These are phyloP conservation scores for Nemotelus pantherinus DNA, from an alignment of 2,888 invertebrate species.

Conservation along the genomic window DNA sequence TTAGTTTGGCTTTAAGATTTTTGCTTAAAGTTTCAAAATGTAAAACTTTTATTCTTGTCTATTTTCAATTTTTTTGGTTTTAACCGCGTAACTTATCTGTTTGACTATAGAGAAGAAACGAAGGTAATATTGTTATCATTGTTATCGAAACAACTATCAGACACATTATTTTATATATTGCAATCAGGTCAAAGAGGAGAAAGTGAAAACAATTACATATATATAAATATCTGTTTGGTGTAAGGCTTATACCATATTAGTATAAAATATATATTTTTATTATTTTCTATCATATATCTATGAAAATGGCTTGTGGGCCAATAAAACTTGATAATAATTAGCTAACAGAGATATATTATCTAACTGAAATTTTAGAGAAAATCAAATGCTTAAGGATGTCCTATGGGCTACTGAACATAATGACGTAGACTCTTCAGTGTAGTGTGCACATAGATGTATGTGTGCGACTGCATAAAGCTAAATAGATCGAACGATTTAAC, in stretches of 20 bases:
- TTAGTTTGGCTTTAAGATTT: constrained; percentile 43
- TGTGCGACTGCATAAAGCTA: background rate
- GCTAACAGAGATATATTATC: constrained; percentile 44
- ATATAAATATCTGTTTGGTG: constrained; percentile 43
- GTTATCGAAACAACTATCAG: constrained; percentile 41
- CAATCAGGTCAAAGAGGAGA: constrained; percentile 37
- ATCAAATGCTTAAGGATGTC: constrained; percentile 25
- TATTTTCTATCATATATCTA: constrained; percentile 39
- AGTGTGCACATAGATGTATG: constrained; percentile 5
- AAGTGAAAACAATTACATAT: background rate
- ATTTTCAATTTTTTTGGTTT: constrained; percentile 15
- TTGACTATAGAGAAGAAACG: constrained; percentile 21
- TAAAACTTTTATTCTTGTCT: constrained; percentile 24
- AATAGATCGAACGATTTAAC: constrained; percentile 8
- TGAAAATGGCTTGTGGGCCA: constrained; percentile 40
- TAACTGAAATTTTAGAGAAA: constrained; percentile 30
- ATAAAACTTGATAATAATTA: constrained; percentile 38
- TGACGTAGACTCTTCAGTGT: constrained; percentile 10
- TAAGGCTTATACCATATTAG: constrained; percentile 45
- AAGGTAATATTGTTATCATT: constrained; percentile 41
- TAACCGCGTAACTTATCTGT: constrained; percentile 27
- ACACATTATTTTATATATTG: constrained; percentile 41
- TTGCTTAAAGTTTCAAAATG: constrained; percentile 39
- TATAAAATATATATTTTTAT: constrained; percentile 44
- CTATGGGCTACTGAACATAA: constrained; percentile 21